Evolutionary conservation across 2,113 vertebrate species (phyloP).

Genomic region (Hemiscyllium ocellatum): DNA sequence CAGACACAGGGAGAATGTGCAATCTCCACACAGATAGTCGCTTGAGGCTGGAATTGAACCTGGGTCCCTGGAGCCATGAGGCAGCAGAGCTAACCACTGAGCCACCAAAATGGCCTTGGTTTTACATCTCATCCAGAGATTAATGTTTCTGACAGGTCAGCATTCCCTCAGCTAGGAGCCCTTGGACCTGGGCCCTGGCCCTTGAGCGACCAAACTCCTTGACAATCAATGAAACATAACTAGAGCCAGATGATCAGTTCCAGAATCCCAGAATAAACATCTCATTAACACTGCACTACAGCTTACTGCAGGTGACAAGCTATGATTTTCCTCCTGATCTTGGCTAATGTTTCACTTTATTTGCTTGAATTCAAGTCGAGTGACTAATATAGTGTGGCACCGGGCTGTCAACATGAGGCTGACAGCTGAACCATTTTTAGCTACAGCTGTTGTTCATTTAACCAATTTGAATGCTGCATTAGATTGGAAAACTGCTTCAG

Average conservation of each 20-base stretch:
- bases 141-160: neutral
- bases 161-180: neutral
- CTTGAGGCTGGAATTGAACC: too few species aligned
- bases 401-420: neutral
- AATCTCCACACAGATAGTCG: too few species aligned
- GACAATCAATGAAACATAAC: neutral
- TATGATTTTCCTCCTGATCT: neutral
- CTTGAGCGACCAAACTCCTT: neutral
- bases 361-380: neutral
- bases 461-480: neutral
- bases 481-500: conserved; percentile 20
- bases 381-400: neutral
- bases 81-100: too few species aligned
- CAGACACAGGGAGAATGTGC: too few species aligned
- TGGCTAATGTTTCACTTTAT: conserved; percentile 16
- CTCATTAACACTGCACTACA: conserved; percentile 9
- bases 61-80: too few species aligned
- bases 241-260: neutral
- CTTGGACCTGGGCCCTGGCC: neutral
- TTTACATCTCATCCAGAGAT: neutral
- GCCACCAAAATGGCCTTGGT: neutral
- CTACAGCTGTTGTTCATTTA: conserved; percentile 21
- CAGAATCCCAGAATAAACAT: conserved; percentile 10
- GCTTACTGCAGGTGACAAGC: neutral
- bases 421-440: neutral